Conservation (phyloP, 2,113 vertebrate species). For the Leucopsar rothschildi region DNA sequence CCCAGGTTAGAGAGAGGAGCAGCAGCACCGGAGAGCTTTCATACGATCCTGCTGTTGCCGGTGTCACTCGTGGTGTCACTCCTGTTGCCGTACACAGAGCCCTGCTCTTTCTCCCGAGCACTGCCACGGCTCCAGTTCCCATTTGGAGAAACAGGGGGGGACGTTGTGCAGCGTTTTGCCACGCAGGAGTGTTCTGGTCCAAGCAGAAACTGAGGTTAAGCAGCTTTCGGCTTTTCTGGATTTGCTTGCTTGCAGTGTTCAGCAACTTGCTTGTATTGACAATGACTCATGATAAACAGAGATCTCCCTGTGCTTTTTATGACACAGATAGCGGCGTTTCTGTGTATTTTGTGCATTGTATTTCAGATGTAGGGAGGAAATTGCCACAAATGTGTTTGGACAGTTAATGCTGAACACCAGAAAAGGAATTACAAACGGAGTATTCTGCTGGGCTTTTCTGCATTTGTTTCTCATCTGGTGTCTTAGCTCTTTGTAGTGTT, state of each 20-base stretch:
- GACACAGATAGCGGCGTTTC: not conserved
- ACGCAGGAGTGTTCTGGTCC: no score
- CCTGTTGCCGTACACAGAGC: not conserved
- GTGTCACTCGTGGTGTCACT: rapidly evolving
- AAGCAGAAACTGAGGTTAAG: not conserved
- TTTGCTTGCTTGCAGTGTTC: not conserved
- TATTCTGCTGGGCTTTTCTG: not conserved
- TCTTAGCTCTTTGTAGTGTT: not conserved
- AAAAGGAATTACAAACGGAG: rapidly evolving
- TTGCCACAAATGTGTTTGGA: not conserved
- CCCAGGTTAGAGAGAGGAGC: not conserved
- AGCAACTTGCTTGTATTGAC: not conserved
- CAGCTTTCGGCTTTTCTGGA: not conserved
- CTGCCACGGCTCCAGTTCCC: not conserved
- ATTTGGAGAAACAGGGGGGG: rapidly evolving
- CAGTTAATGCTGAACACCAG: not conserved
- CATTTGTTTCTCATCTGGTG: not conserved
- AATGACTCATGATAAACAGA: not conserved
- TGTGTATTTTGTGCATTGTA: not conserved
- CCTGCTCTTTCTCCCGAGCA: not conserved
- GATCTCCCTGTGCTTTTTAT: not conserved
- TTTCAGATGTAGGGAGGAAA: not conserved
- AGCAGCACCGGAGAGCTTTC: not conserved
- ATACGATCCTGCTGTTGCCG: rapidly evolving
- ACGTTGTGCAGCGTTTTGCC: rapidly evolving